These are phyloP conservation scores for Palythoa grandis DNA, from an alignment of 92 coral and sea anemone species.

Conservation along the genomic window DNA sequence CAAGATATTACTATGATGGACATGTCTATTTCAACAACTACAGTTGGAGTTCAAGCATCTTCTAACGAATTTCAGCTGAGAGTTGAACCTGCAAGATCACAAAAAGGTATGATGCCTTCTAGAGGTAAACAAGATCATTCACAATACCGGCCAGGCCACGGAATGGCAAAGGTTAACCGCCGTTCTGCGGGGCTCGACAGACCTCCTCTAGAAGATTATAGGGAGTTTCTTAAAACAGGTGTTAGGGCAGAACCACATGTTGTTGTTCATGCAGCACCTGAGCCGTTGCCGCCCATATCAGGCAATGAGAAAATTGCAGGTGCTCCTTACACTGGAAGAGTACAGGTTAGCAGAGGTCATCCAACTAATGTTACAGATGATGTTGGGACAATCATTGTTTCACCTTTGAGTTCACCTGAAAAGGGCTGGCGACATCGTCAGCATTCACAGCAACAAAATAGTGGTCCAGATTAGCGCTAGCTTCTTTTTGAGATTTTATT, in stretches of 20 bases:
- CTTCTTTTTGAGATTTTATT: not conserved
- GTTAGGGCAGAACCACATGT: slow-evolving; percentile 89
- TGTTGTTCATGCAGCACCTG: slow-evolving; percentile 91
- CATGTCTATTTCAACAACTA: slow-evolving; percentile 65
- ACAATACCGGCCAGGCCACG: slow-evolving; percentile 81
- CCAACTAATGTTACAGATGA: slow-evolving; percentile 71
- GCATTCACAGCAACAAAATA: slow-evolving; percentile 80
- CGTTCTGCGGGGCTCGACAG: slow-evolving; percentile 69
- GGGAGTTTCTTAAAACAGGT: slow-evolving; percentile 89
- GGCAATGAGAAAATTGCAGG: slow-evolving; percentile 62
- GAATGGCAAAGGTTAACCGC: slow-evolving; percentile 64
- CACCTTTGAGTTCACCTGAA: slow-evolving; percentile 97
- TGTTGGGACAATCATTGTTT: slow-evolving; percentile 86
- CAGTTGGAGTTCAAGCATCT: slow-evolving; percentile 89
- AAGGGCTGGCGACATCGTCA: slow-evolving; percentile 96
- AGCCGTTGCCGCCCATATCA: slow-evolving; percentile 95
- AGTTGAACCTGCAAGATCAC: slow-evolving; percentile 86
- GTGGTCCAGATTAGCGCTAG: slow-evolving; percentile 45
- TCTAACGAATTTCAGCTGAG: slow-evolving; percentile 84
- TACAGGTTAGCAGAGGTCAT: slow-evolving; percentile 69
- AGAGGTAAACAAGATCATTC: slow-evolving; percentile 74
- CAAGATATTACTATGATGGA: slow-evolving; percentile 61
- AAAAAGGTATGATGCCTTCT: slow-evolving; percentile 77
- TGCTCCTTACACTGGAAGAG: slow-evolving; percentile 73
- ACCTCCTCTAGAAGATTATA: slow-evolving; percentile 83